phyloP scores from a whole-genome alignment of 2,113 vertebrate genomes.

The Triplophysa dalaica region DNA sequence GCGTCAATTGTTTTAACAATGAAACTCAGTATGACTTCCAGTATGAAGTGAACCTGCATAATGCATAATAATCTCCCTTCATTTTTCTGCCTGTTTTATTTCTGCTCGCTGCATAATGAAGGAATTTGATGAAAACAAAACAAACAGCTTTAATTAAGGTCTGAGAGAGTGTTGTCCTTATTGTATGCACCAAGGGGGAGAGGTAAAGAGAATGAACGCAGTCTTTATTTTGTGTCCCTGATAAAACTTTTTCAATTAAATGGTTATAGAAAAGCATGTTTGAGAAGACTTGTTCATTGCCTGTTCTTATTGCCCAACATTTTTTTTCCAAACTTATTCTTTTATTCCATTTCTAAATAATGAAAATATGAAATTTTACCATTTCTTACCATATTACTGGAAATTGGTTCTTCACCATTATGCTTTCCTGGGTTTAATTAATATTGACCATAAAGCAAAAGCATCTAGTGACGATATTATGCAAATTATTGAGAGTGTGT shows the following conservation, averaged over 20 bases:
- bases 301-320: too few species aligned
- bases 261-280: slow-evolving; percentile 3
- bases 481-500: too few species aligned
- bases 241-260: slow-evolving; percentile 11
- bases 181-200: background rate
- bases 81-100: background rate
- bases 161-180: background rate
- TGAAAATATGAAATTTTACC: background rate
- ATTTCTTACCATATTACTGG: background rate
- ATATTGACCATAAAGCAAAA: background rate
- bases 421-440: background rate
- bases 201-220: background rate
- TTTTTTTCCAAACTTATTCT: too few species aligned
- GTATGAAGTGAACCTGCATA: slow-evolving; percentile 46
- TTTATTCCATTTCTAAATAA: background rate
- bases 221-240: background rate
- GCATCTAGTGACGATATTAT: too few species aligned
- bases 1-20: slow-evolving; percentile 70
- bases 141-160: slow-evolving; percentile 64
- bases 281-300: background rate
- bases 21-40: slow-evolving; percentile 61
- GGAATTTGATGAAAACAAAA: slow-evolving; percentile 53
- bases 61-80: slow-evolving; percentile 50
- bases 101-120: slow-evolving; percentile 46
- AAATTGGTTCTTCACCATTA: background rate